These are phyloP conservation scores for Notospermus geniculatus DNA, from an alignment of 1,140 invertebrate species.

Conservation along the genomic window DNA sequence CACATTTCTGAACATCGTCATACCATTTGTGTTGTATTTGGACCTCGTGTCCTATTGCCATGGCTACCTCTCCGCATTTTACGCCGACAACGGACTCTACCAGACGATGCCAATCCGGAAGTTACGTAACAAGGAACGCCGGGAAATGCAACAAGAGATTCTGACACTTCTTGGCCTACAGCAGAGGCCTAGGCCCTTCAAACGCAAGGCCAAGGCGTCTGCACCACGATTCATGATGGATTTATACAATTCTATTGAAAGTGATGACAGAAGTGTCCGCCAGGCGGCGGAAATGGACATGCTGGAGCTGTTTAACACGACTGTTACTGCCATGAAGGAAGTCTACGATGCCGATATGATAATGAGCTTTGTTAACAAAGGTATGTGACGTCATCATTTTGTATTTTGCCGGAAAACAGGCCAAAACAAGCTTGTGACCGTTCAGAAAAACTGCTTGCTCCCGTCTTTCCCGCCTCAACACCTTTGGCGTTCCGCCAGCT, in stretches of 20 bases:
- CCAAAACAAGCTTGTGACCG: no score
- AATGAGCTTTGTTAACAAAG: constrained; percentile 85
- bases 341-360: constrained; percentile 89
- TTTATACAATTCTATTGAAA: constrained; percentile 78
- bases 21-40: no score
- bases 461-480: no score
- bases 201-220: constrained; percentile 60
- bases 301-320: constrained; percentile 39
- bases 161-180: constrained; percentile 80
- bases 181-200: constrained; percentile 68
- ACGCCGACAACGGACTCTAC: constrained; percentile 82
- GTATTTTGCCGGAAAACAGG: no score
- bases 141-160: constrained; percentile 83
- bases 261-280: constrained; percentile 39
- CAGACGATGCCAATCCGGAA: constrained; percentile 78
- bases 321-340: constrained; percentile 66
- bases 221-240: constrained; percentile 86
- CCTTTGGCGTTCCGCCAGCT: no score
- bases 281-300: constrained; percentile 22
- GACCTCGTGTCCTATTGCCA: not conserved
- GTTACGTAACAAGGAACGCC: constrained; percentile 71
- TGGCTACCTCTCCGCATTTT: constrained; percentile 62
- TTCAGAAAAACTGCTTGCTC: no score
- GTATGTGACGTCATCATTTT: constrained; percentile 57
- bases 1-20: no score